Evolutionary conservation across 2,888 invertebrate species (phyloP).

Genomic region (Periphyllus acericola): DNA sequence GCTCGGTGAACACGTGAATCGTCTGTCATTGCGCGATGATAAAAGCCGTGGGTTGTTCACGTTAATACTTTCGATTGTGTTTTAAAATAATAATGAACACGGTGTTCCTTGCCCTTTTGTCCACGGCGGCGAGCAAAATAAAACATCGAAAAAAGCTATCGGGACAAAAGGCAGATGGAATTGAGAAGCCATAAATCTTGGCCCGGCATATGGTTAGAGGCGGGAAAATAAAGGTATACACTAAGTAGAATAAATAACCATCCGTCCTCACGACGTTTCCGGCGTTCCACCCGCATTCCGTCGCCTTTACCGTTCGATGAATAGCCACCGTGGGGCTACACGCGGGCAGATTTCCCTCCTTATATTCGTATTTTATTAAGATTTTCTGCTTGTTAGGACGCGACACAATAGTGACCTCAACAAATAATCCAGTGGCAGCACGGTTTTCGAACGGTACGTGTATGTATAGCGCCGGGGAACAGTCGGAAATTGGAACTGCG

Average conservation of each 20-base stretch:
- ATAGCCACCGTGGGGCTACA: not conserved
- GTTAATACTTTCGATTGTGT: not conserved
- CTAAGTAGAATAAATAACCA: constrained; percentile 47
- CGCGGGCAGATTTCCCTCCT: too few species aligned
- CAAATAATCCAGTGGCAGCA: not conserved
- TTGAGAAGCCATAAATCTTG: constrained; percentile 24
- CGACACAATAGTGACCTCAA: constrained; percentile 13
- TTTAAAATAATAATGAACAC: not conserved
- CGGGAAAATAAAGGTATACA: constrained; percentile 29
- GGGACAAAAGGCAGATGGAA: constrained; percentile 20
- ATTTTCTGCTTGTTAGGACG: constrained; percentile 4
- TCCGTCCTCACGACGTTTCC: not conserved
- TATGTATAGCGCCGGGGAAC: not conserved
- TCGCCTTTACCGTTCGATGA: not conserved
- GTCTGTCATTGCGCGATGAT: too few species aligned
- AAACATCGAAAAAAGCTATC: constrained; percentile 29
- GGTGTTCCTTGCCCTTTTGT: not conserved
- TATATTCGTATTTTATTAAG: constrained; percentile 17
- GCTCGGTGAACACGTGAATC: too few species aligned
- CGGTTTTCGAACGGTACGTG: constrained; percentile 13
- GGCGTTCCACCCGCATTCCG: not conserved
- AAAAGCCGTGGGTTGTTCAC: not conserved
- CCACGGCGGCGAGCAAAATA: constrained; percentile 1
- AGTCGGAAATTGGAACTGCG: constrained; percentile 16
- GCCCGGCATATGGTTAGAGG: not conserved